Evolutionary conservation across 2,888 invertebrate genomes (phyloP), one percentile per base, ranked within the genome.

Genomic region (Monochamus alternatus): DNA sequence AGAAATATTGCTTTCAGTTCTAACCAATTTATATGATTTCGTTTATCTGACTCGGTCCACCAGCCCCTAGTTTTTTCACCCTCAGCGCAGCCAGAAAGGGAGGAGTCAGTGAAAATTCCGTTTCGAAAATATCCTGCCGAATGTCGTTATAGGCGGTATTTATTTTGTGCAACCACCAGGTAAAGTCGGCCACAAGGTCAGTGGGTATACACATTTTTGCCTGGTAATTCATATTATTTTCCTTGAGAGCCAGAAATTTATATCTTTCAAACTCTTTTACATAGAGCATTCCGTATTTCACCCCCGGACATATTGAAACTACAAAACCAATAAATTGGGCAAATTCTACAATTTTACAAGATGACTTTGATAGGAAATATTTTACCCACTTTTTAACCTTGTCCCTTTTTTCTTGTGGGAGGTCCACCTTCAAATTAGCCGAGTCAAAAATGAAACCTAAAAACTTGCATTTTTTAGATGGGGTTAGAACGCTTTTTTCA

Each of bases 21-120:
- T 9, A 64, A 30, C n/a, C n/a, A 64, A 43, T 64, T 64, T n/a
- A 64, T 64, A 5, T 64, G 64, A 1, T 22, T 22, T 5, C 44
- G 3, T 4, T 7, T 2, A 10, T 43, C 14, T 7, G 38, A 38
- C n/a, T 47, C 10, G 1, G 44, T n/a, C 66, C 66, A 66, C 66
- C 66, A 66, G 5, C 52, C 66, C 2, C 5, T 12, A 4, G 58
- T 14, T n/a, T n/a, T 10, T n/a, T 14, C 58, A 1, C 14, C n/a
- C 58, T 5, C 22, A 3, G 14, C 9, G 14, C 14, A 55, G 14
- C 58, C 58, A 2, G 58, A 22, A n/a, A 58, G n/a, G 22, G 58
- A 58, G 7, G 58, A 12, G 5, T 55, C n/a, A 5, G 55, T n/a
- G 14, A 55, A 55, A 7, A 55, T n/a, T n/a, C 55, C n/a, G n/a